Conservation (phyloP, 2,113 vertebrate species). For the Anhinga rufa region DNA sequence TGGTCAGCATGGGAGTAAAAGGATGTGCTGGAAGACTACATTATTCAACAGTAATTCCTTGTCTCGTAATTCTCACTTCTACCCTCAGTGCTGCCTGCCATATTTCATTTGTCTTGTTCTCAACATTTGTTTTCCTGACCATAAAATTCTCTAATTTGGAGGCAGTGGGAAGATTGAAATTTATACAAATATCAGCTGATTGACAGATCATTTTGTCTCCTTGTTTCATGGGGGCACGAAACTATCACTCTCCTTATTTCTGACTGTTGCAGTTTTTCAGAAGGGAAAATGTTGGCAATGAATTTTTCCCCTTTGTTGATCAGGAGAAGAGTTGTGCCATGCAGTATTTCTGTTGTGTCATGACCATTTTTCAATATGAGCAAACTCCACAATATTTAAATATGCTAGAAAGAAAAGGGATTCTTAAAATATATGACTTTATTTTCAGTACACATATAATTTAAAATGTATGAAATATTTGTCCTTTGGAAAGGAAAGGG, state of each 20-base stretch:
- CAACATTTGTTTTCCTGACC: background rate
- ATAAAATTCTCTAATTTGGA: background rate
- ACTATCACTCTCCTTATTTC: background rate
- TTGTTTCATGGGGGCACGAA: background rate
- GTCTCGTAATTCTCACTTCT: background rate
- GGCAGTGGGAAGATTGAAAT: background rate
- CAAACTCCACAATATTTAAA: background rate
- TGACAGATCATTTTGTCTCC: background rate
- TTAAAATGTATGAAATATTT: constrained; percentile 33
- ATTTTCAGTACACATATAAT: background rate
- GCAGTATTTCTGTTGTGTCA: background rate
- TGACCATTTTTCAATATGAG: background rate
- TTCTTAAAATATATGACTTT: background rate
- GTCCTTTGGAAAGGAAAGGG: background rate
- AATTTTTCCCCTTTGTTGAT: background rate
- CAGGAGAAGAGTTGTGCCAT: background rate
- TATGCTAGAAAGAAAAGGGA: background rate
- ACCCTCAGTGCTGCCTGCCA: background rate
- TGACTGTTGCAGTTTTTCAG: background rate
- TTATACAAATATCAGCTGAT: background rate
- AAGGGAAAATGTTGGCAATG: background rate
- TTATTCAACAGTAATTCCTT: background rate
- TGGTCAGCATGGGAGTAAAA: background rate
- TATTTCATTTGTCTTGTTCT: background rate
- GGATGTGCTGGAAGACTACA: background rate